Conservation (phyloP, 2,888 invertebrate genomes). For the Agrochola litura region DNA sequence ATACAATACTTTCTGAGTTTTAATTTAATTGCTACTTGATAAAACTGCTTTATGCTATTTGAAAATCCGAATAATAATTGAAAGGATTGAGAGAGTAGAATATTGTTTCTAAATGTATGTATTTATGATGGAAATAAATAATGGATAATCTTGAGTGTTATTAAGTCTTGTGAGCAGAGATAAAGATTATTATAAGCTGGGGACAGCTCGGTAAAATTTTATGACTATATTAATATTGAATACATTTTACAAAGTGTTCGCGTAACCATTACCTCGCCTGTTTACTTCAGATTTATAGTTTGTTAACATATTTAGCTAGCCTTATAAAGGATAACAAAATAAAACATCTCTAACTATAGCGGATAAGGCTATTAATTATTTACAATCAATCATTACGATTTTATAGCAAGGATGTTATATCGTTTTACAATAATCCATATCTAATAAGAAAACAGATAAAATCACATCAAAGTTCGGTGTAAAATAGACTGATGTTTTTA, state of each 20-base stretch:
- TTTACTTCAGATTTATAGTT: slow-evolving; percentile 49
- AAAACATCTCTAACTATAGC: slow-evolving; percentile 42
- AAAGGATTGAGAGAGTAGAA: background rate
- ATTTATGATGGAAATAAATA: background rate
- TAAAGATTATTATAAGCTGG: slow-evolving; percentile 18
- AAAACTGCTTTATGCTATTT: background rate
- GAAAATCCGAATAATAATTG: background rate
- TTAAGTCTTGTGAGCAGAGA: slow-evolving; percentile 16
- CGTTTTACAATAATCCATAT: slow-evolving; percentile 74
- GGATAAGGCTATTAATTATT: slow-evolving; percentile 63
- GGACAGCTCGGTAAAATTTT: slow-evolving; percentile 17
- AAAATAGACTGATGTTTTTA: slow-evolving; percentile 83
- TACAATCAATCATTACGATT: slow-evolving; percentile 73
- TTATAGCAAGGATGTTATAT: slow-evolving; percentile 70
- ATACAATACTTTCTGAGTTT: slow-evolving; percentile 52
- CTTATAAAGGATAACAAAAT: slow-evolving; percentile 39
- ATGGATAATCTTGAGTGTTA: background rate
- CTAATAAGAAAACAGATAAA: slow-evolving; percentile 76
- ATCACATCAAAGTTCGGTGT: slow-evolving; percentile 80
- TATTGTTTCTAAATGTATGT: background rate
- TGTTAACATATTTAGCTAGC: slow-evolving; percentile 35
- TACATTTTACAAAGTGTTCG: slow-evolving; percentile 29
- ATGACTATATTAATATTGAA: slow-evolving; percentile 39
- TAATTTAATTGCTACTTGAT: slow-evolving; percentile 23
- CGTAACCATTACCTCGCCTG: slow-evolving; percentile 14